phyloP scores from a whole-genome alignment of 2,888 invertebrate genomes.

The Cataglyphis rosenhaueri region DNA sequence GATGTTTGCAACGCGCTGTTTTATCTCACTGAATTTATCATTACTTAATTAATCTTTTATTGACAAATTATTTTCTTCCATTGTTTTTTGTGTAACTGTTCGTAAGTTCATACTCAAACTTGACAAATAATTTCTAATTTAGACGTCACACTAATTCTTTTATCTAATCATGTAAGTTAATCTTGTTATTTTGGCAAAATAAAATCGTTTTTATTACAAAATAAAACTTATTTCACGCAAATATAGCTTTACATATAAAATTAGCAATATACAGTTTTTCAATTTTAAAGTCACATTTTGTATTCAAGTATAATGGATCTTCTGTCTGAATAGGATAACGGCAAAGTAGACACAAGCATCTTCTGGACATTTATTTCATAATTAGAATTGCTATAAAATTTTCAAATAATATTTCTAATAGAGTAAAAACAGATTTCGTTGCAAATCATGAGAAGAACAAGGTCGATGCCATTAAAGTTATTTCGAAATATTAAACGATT shows the following conservation, averaged over 20 bases:
- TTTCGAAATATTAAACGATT: constrained; percentile 16
- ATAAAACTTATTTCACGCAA: background rate
- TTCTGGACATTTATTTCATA: background rate
- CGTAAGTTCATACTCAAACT: background rate
- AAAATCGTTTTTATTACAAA: background rate
- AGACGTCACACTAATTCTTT: background rate
- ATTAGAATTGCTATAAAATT: background rate
- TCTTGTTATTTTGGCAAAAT: background rate
- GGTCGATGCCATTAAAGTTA: background rate
- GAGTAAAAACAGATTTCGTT: background rate
- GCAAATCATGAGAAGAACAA: background rate
- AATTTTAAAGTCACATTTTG: background rate
- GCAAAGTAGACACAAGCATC: background rate
- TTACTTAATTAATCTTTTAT: constrained; percentile 8
- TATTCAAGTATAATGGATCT: background rate
- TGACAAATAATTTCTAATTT: background rate
- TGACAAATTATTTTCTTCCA: background rate
- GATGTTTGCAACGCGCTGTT: constrained; percentile 3
- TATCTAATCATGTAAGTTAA: background rate
- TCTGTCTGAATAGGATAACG: background rate
- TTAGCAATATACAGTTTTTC: background rate
- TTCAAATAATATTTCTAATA: background rate
- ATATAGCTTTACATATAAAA: background rate
- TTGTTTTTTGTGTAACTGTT: background rate
- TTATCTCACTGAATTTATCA: constrained; percentile 7